A percentile compares a stretch with the other conserved stretches of the same genome.
These are phyloP conservation scores for Clarias platycephalus DNA, from an alignment of 2,797 vertebrate species.

Conservation along the genomic window DNA sequence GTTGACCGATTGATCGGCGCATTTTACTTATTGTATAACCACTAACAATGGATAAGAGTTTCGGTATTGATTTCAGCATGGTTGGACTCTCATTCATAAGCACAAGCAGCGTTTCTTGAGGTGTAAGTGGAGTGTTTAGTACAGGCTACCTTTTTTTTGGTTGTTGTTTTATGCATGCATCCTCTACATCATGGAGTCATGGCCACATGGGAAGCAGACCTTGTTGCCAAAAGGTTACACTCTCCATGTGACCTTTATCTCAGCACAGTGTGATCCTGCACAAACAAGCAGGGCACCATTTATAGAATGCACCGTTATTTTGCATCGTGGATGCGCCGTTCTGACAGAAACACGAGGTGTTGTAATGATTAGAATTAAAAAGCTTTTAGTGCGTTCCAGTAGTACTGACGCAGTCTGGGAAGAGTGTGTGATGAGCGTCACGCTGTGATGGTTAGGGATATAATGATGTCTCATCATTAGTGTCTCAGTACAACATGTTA, in stretches of 20 bases:
- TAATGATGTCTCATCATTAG: too few species aligned
- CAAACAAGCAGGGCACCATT: constrained; percentile 26
- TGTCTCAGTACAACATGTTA: background rate
- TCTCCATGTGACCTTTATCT: constrained; percentile 37
- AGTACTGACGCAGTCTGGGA: background rate
- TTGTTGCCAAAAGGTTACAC: constrained; percentile 45
- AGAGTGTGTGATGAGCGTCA: background rate
- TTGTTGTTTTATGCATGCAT: constrained; percentile 39
- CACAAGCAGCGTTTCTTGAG: background rate
- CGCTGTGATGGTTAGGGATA: background rate
- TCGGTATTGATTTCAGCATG: background rate
- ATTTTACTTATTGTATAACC: background rate
- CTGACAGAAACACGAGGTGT: background rate
- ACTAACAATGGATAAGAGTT: background rate
- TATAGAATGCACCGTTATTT: constrained; percentile 12
- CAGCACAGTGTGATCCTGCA: constrained; percentile 27
- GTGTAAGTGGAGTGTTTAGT: background rate
- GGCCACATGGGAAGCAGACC: constrained; percentile 42
- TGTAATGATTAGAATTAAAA: background rate
- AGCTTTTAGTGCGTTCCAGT: background rate
- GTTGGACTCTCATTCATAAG: background rate
- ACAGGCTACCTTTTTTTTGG: background rate
- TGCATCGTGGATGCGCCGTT: background rate
- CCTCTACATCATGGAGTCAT: constrained; percentile 39
- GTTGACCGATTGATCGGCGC: too few species aligned